phyloP scores from a whole-genome alignment of 2,888 invertebrate genomes.

The Sericinus montela region DNA sequence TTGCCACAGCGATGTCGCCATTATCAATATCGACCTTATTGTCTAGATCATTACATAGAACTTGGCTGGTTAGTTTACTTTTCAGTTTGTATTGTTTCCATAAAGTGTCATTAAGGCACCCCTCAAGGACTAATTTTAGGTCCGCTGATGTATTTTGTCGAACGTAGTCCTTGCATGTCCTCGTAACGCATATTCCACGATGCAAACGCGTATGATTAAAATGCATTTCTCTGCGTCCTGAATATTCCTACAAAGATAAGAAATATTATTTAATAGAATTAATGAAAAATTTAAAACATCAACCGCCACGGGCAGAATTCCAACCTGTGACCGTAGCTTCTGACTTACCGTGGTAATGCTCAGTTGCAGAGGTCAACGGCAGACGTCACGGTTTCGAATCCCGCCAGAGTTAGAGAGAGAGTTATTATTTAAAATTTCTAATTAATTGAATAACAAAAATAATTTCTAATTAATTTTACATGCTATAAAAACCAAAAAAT shows the following conservation, averaged over 20 bases:
- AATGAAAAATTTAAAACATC: too few relatives aligned
- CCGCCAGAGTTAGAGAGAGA: too few relatives aligned
- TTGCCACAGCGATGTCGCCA: constrained; percentile 44
- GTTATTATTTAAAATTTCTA: too few relatives aligned
- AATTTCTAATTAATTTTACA: too few relatives aligned
- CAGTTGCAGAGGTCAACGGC: too few relatives aligned
- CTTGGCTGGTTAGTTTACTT: constrained; percentile 36
- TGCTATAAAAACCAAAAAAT: too few relatives aligned
- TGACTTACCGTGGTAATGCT: too few relatives aligned
- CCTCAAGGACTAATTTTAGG: constrained; percentile 28
- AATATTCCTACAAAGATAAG: constrained; percentile 35
- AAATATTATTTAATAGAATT: too few relatives aligned
- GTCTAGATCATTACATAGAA: constrained; percentile 42
- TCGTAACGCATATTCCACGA: constrained; percentile 34
- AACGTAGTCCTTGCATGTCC: constrained; percentile 26
- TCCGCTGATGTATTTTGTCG: constrained; percentile 24
- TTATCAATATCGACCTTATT: constrained; percentile 35
- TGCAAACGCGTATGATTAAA: constrained; percentile 34
- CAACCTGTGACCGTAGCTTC: too few relatives aligned
- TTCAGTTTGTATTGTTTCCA: constrained; percentile 47
- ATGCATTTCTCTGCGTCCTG: constrained; percentile 26
- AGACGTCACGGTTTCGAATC: too few relatives aligned
- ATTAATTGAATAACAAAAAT: too few relatives aligned
- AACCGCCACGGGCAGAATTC: too few relatives aligned
- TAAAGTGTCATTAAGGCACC: constrained; percentile 42